Percentiles rank a stretch among this genome's conserved stretches.
phyloP scores from a whole-genome alignment of 2,113 vertebrate species.

The Tricholaema leucomelas region DNA sequence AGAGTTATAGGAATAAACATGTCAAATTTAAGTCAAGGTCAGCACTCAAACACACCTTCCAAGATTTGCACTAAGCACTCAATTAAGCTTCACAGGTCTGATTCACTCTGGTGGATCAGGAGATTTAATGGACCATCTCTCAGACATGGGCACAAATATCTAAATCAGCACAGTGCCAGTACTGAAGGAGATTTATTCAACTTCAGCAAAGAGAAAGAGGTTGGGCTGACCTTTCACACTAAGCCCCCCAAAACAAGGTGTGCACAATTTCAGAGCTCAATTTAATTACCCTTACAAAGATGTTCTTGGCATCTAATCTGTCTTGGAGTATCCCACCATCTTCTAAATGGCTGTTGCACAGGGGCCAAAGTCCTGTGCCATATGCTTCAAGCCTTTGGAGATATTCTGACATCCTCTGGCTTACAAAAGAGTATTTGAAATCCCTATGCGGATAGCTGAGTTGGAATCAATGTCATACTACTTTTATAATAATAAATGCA shows the following conservation, averaged over 20 bases:
- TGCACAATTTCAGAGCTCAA: not conserved
- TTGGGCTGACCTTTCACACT: not conserved
- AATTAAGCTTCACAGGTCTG: not conserved
- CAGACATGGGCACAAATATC: not conserved
- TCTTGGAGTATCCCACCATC: not conserved
- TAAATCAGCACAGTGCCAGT: not conserved
- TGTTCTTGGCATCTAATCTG: not conserved
- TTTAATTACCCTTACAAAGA: not conserved
- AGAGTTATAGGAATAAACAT: not conserved
- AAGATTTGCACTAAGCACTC: not conserved
- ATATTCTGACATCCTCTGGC: not conserved
- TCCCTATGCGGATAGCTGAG: not conserved
- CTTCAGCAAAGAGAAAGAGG: not conserved
- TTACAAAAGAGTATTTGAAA: not conserved
- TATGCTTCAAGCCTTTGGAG: not conserved
- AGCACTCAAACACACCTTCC: not conserved
- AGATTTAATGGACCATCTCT: not conserved
- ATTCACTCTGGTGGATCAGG: no score
- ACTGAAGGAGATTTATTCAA: no score
- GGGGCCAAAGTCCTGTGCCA: not conserved
- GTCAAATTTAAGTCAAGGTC: not conserved
- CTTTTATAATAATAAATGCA: not conserved
- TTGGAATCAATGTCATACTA: rapidly evolving
- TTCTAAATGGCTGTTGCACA: not conserved
- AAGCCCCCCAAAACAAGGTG: not conserved